These are phyloP conservation scores for Garra rufa DNA, from an alignment of 2,113 vertebrate genomes.

Conservation along the genomic window DNA sequence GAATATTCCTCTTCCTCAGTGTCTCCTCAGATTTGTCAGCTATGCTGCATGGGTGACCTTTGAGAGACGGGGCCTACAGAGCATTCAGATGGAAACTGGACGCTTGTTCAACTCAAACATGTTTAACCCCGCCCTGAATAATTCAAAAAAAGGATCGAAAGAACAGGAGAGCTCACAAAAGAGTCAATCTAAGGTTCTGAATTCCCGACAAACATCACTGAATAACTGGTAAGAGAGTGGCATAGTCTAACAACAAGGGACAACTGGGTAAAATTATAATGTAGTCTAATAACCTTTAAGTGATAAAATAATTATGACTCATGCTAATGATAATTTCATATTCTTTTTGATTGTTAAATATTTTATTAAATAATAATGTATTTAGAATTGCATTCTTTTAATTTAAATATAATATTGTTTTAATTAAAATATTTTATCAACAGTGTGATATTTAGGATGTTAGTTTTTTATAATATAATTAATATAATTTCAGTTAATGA, in stretches of 20 bases:
- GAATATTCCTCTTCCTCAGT: neutral
- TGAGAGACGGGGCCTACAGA: slow-evolving; percentile 72
- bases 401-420: too few relatives aligned
- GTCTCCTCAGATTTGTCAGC: slow-evolving; percentile 70
- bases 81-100: slow-evolving; percentile 79
- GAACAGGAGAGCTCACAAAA: slow-evolving; percentile 21
- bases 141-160: slow-evolving; percentile 5
- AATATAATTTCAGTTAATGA: too few relatives aligned
- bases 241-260: neutral
- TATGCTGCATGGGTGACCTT: slow-evolving; percentile 81
- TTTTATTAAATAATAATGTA: too few relatives aligned
- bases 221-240: neutral
- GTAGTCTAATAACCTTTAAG: neutral
- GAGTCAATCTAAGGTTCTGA: slow-evolving; percentile 28
- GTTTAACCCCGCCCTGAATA: slow-evolving; percentile 73
- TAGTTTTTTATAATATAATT: too few relatives aligned
- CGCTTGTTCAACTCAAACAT: slow-evolving; percentile 76
- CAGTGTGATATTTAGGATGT: too few relatives aligned
- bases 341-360: neutral
- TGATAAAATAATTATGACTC: neutral
- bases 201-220: neutral
- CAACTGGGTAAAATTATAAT: neutral
- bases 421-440: too few relatives aligned
- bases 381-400: too few relatives aligned
- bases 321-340: neutral